Evolutionary conservation across 2,113 vertebrate species (phyloP).

Genomic region (Apeltes quadracus): DNA sequence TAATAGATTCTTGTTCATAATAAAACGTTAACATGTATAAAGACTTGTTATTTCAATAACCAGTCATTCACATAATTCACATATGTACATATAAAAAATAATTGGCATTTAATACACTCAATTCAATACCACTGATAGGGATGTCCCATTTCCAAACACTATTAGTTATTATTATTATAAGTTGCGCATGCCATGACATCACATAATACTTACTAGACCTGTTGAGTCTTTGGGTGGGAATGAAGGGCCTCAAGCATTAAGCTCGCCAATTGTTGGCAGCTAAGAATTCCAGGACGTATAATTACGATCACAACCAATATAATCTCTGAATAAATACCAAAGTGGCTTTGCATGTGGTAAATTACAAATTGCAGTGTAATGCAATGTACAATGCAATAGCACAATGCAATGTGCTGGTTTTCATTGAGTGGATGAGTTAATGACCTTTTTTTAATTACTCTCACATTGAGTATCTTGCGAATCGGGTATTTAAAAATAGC

Average conservation of each 20-base stretch:
- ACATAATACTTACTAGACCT: neutral
- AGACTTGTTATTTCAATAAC: neutral
- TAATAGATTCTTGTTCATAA: neutral
- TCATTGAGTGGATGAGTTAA: neutral
- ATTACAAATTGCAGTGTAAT: too few relatives aligned
- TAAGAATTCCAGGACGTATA: conserved; percentile 6
- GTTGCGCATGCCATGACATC: neutral
- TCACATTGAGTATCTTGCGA: neutral
- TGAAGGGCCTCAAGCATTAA: neutral
- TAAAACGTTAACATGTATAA: neutral
- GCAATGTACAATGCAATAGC: neutral
- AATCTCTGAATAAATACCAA: conserved; percentile 13
- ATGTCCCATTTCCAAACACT: neutral
- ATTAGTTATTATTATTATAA: neutral
- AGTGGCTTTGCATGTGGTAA: neutral
- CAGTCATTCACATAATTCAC: too few relatives aligned
- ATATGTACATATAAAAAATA: neutral
- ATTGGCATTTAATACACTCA: neutral
- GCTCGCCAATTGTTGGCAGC: neutral
- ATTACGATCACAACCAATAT: conserved; percentile 18
- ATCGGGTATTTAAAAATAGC: neutral
- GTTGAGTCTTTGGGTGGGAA: neutral
- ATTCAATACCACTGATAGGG: neutral
- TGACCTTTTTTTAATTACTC: neutral
- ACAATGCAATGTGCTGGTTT: neutral